phyloP scores from a whole-genome alignment of 2,888 invertebrate genomes.

The Cetonia aurata region DNA sequence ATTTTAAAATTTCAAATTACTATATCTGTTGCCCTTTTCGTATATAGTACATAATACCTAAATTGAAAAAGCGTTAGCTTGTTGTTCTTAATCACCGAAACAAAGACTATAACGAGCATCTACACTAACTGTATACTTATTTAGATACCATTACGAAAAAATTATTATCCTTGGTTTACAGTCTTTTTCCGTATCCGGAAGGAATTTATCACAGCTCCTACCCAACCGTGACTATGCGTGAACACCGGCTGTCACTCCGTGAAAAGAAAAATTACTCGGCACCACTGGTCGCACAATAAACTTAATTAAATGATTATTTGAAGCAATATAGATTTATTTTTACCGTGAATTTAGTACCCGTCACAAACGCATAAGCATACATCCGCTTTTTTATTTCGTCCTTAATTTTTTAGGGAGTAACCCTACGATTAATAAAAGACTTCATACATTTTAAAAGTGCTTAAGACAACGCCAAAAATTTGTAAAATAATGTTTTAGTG shows the following conservation, averaged over 20 bases:
- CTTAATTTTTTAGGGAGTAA: no score
- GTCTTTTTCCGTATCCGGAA: slow-evolving; percentile 29
- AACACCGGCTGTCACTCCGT: slow-evolving; percentile 8
- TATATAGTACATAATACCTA: no score
- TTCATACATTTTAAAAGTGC: no score
- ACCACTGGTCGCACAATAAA: not conserved
- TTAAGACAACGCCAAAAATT: no score
- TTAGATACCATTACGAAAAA: not conserved
- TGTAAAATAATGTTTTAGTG: no score
- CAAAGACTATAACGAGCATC: no score
- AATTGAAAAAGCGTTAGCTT: no score
- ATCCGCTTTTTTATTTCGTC: slow-evolving; percentile 1
- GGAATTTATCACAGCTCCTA: slow-evolving; percentile 12
- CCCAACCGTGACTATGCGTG: not conserved
- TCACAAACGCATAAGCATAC: slow-evolving; percentile 3
- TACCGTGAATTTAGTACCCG: not conserved
- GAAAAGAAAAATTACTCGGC: slow-evolving; percentile 2
- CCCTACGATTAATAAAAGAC: no score
- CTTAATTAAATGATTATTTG: slow-evolving; percentile 21
- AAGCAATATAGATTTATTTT: slow-evolving; percentile 12
- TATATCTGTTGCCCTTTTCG: not conserved
- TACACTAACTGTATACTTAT: no score
- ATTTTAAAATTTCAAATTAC: not conserved
- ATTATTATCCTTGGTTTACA: slow-evolving; percentile 13
- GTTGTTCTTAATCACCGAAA: no score